Conservation (phyloP, 2,888 invertebrate genomes). For the Synergus laeviventris region DNA sequence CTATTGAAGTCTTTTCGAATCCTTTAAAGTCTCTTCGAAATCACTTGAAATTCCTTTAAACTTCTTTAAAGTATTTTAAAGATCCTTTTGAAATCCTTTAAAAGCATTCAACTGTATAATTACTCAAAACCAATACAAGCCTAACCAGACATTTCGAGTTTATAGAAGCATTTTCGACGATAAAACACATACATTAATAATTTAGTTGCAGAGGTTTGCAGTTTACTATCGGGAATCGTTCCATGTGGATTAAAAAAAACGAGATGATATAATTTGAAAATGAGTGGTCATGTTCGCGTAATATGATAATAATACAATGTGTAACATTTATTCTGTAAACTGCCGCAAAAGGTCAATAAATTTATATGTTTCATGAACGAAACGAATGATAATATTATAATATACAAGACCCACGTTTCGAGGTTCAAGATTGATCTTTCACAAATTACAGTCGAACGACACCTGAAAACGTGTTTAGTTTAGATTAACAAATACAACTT, state of each 20-base stretch:
- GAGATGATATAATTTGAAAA: slow-evolving; percentile 7
- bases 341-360: slow-evolving; percentile 56
- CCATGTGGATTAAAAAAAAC: not conserved
- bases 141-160: too few species aligned
- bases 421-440: not conserved
- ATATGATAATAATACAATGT: slow-evolving; percentile 48
- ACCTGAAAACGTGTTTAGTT: slow-evolving; percentile 1
- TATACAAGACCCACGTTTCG: not conserved
- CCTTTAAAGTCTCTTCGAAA: too few species aligned
- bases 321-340: slow-evolving; percentile 49
- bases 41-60: too few species aligned
- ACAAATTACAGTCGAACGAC: not conserved
- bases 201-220: not conserved
- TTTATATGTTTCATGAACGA: slow-evolving; percentile 54
- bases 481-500: slow-evolving; percentile 9
- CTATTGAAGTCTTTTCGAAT: too few species aligned
- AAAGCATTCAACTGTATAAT: too few species aligned
- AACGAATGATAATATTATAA: slow-evolving; percentile 45
- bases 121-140: too few species aligned
- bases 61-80: too few species aligned
- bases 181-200: not conserved
- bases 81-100: too few species aligned
- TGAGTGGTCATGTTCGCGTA: slow-evolving; percentile 34
- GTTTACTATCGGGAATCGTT: not conserved
- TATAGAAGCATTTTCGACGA: too few species aligned